These are phyloP conservation scores for Metellina segmentata DNA, from an alignment of 2,888 invertebrate species.

Conservation along the genomic window DNA sequence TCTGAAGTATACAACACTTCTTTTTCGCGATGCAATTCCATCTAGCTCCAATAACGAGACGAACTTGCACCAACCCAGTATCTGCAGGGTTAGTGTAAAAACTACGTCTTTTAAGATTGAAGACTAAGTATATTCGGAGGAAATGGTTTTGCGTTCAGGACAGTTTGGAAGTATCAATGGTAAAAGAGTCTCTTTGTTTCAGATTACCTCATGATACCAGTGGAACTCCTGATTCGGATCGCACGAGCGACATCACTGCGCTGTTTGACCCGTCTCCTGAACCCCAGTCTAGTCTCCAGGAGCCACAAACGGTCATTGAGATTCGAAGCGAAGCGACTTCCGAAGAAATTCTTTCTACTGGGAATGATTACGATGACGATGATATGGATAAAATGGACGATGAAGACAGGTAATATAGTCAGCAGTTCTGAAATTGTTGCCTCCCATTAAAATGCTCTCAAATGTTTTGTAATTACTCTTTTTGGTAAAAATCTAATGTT, in stretches of 20 bases:
- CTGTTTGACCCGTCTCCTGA: constrained; percentile 76
- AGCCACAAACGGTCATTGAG: constrained; percentile 76
- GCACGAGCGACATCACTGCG: constrained; percentile 73
- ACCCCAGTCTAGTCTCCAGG: constrained; percentile 72
- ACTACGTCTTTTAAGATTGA: background rate
- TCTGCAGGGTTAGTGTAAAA: background rate
- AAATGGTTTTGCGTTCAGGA: background rate
- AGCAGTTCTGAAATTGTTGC: background rate
- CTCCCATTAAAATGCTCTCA: too few species aligned
- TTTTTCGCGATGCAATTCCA: too few species aligned
- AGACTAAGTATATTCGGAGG: background rate
- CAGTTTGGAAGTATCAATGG: background rate
- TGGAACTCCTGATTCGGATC: constrained; percentile 73
- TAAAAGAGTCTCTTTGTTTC: background rate
- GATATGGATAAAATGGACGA: constrained; percentile 64
- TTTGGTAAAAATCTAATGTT: too few species aligned
- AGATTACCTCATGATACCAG: constrained; percentile 43
- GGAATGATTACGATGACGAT: constrained; percentile 67
- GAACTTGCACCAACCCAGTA: too few species aligned
- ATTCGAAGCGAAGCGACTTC: constrained; percentile 74
- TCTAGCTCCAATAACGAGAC: too few species aligned
- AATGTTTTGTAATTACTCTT: too few species aligned
- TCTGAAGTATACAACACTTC: too few species aligned
- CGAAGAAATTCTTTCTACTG: constrained; percentile 67
- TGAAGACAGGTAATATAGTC: constrained; percentile 59